Percentiles rank a stretch among this genome's conserved stretches.
phyloP scores from a whole-genome alignment of 2,888 invertebrate species.

The Elaeidobius kamerunicus region DNA sequence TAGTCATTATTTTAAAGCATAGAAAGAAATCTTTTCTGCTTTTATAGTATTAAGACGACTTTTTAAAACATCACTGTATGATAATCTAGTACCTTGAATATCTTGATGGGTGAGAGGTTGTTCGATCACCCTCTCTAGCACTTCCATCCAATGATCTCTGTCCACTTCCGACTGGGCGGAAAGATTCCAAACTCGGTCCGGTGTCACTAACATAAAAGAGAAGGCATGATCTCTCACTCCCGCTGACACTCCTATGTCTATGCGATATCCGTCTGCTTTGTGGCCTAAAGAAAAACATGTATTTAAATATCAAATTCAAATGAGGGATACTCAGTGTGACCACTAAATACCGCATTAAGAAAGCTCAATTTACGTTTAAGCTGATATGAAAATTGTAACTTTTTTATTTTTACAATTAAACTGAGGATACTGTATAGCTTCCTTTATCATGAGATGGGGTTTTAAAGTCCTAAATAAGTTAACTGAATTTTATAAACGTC shows the following conservation, averaged over 20 bases:
- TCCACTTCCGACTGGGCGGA: constrained; percentile 76
- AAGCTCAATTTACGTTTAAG: too few species aligned
- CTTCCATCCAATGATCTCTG: constrained; percentile 76
- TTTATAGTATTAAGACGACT: constrained; percentile 3
- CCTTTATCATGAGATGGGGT: background rate
- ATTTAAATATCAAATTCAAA: too few species aligned
- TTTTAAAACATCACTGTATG: background rate
- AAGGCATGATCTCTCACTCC: constrained; percentile 75
- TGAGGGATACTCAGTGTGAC: too few species aligned
- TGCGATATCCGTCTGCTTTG: constrained; percentile 70
- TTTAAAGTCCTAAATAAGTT: too few species aligned
- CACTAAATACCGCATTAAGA: too few species aligned
- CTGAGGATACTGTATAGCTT: background rate
- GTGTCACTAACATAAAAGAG: constrained; percentile 79
- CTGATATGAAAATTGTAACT: too few species aligned
- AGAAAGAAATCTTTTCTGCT: too few species aligned
- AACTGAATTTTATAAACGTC: too few species aligned
- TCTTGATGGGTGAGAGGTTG: constrained; percentile 77
- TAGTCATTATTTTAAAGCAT: too few species aligned
- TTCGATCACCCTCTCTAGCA: constrained; percentile 70
- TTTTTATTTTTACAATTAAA: background rate
- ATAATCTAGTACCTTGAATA: constrained; percentile 58
- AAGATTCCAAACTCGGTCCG: constrained; percentile 71
- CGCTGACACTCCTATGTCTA: constrained; percentile 64
- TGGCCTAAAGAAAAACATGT: constrained; percentile 57